Base-by-base conservation (phyloP, 30 jellyfish, hydroid and myxozoan species). In the Cassiopea andromeda region DNA sequence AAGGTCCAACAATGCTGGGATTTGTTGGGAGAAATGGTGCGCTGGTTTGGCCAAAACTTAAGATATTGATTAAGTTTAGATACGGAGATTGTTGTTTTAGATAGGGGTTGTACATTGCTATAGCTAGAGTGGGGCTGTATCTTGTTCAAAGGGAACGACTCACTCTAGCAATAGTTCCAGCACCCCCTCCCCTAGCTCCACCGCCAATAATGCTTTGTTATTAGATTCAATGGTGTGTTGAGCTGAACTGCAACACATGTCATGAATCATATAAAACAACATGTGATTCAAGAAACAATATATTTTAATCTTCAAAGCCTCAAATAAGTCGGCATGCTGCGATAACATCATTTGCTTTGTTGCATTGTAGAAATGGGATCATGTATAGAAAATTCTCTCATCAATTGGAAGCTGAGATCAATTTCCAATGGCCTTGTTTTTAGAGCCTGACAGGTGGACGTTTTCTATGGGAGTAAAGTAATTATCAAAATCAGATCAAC, bases 311-410 rank as follows among this genome's bases (percentile, higher is more conserved):
- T 59, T 59, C 12, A 8, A 83, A 83, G 44, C 91, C 91, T 5
- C 91, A 83, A 82, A 71, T 83, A 50, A 69, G 91, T 70, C 19
- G 77, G 59, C 91, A 70, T 83, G 91, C 91, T 68, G 91, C 17
- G 91, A 69, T 19, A 60, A 71, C 70, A 83, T 83, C 91, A 72
- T 64, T 83, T 19, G 75, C 69, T 68, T 83, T 83, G 78, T 83
- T 48, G n/a, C 74, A 18, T 10, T 70, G 46, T 66, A 69, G 48
- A 83, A 83, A 83, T 69, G 76, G 54, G 84, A 83, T 83, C 83
- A 83, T 47, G 84, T 10, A 47, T 13, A 84, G 91, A 68, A 69
- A 50, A 68, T 68, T 69, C 70, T 83, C 91, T 83, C 91, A 83
- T 83, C 84, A 84, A 83, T 83, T 69, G 46, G 91, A 84, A 58